Conservation (phyloP, 92 coral and sea anemone species). For the Diadumene lineata region DNA sequence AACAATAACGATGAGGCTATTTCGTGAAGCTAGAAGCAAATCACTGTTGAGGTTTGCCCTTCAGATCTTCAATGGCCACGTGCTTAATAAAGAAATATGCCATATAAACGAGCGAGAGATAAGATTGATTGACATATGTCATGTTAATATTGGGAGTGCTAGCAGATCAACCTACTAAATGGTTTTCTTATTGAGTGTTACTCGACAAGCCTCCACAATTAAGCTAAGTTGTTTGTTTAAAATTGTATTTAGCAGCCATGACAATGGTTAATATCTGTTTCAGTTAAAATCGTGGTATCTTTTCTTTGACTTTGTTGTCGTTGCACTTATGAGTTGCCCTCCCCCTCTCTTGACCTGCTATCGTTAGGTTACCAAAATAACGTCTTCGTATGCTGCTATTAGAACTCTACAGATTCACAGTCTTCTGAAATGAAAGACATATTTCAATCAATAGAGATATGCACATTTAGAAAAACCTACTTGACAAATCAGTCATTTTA, state of each 20-base stretch:
- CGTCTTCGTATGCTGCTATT: constrained; percentile 42
- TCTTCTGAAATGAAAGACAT: constrained; percentile 29
- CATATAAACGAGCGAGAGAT: constrained; percentile 36
- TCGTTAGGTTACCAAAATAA: constrained; percentile 48
- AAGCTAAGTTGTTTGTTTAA: constrained; percentile 54
- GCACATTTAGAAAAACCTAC: constrained; percentile 24
- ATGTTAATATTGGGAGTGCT: constrained; percentile 40
- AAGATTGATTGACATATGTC: constrained; percentile 49
- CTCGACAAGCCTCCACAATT: constrained; percentile 56
- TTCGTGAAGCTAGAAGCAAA: background rate
- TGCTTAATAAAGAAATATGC: constrained; percentile 32
- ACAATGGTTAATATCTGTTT: constrained; percentile 37
- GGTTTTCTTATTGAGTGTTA: constrained; percentile 56
- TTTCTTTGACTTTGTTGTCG: constrained; percentile 38
- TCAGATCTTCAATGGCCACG: constrained; percentile 26
- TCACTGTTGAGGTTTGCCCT: constrained; percentile 1
- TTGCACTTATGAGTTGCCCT: constrained; percentile 38
- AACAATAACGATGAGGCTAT: background rate
- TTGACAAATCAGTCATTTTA: constrained; percentile 30
- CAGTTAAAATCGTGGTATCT: constrained; percentile 17
- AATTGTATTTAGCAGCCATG: constrained; percentile 44
- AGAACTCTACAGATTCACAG: constrained; percentile 31
- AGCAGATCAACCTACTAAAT: constrained; percentile 47
- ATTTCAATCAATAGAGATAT: constrained; percentile 33
- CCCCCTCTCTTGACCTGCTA: constrained; percentile 59